phyloP scores from a whole-genome alignment of 2,888 invertebrate genomes.

The Megalurothrips usitatus region DNA sequence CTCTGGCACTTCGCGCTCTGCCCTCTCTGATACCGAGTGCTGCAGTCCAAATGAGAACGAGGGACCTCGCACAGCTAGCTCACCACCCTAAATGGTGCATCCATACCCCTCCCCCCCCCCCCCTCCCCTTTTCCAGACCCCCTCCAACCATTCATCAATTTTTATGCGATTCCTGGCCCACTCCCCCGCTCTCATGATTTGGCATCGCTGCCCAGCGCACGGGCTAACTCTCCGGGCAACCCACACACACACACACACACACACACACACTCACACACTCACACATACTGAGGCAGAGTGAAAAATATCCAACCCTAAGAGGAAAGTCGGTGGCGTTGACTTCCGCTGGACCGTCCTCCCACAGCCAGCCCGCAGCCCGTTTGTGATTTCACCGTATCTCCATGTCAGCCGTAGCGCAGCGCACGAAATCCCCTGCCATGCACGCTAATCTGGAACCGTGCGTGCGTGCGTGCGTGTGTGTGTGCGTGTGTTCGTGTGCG shows the following conservation, averaged over 20 bases:
- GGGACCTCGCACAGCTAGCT: no score
- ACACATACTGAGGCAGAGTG: constrained; percentile 9
- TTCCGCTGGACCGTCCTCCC: not conserved
- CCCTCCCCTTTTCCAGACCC: not conserved
- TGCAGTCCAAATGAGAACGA: no score
- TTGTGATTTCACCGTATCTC: no score
- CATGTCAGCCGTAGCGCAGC: not conserved
- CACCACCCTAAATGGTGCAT: no score
- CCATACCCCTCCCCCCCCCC: no score
- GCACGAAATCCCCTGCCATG: no score
- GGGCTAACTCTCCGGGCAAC: not conserved
- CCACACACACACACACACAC: constrained; percentile 29
- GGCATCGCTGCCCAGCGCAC: not conserved
- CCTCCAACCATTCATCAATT: not conserved
- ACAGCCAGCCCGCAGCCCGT: no score
- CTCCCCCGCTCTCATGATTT: constrained; percentile 12
- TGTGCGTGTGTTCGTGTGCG: not conserved
- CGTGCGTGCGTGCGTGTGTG: not conserved
- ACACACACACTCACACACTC: constrained; percentile 29
- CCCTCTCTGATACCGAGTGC: no score
- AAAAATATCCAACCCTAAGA: not conserved
- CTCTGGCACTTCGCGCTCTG: no score
- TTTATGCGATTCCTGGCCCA: not conserved
- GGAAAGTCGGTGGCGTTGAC: not conserved
- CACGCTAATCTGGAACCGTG: not conserved